Evolutionary conservation across 2,113 vertebrate genomes (phyloP).

Genomic region (Coryphaenoides rupestris): DNA sequence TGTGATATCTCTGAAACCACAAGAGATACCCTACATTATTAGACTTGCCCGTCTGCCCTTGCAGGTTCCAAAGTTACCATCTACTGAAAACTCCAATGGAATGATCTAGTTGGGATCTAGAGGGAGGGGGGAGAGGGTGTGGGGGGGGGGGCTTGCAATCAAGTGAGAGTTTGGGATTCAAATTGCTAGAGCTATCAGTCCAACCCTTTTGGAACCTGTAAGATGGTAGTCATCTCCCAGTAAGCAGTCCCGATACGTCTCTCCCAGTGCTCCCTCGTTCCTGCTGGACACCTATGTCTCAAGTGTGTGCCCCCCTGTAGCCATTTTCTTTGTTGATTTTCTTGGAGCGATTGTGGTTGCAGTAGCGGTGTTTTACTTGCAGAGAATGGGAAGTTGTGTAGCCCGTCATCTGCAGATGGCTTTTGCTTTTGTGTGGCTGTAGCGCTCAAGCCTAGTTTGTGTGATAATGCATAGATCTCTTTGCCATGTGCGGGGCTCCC

Average conservation of each 20-base stretch:
- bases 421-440: too few species aligned
- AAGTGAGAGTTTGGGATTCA: too few species aligned
- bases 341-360: too few species aligned
- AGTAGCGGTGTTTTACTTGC: too few species aligned
- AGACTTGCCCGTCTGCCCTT: not conserved
- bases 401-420: too few species aligned
- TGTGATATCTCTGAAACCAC: constrained; percentile 22
- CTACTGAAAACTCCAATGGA: not conserved
- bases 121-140: too few species aligned
- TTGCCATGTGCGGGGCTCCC: not conserved
- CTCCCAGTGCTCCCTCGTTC: constrained; percentile 20
- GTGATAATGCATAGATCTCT: not conserved
- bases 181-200: not conserved
- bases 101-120: not conserved
- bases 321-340: too few species aligned
- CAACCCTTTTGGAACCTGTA: constrained; percentile 21
- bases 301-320: too few species aligned
- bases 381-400: too few species aligned
- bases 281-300: too few species aligned
- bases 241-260: constrained; percentile 2
- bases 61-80: constrained; percentile 22
- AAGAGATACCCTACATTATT: constrained; percentile 13
- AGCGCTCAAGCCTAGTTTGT: too few species aligned
- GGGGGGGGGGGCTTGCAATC: too few species aligned
- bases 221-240: constrained; percentile 1